A percentile compares a stretch with the other conserved stretches of the same genome.
Conservation (phyloP, 1,140 invertebrate genomes). For the Pseudomyrmex dendroicus region DNA sequence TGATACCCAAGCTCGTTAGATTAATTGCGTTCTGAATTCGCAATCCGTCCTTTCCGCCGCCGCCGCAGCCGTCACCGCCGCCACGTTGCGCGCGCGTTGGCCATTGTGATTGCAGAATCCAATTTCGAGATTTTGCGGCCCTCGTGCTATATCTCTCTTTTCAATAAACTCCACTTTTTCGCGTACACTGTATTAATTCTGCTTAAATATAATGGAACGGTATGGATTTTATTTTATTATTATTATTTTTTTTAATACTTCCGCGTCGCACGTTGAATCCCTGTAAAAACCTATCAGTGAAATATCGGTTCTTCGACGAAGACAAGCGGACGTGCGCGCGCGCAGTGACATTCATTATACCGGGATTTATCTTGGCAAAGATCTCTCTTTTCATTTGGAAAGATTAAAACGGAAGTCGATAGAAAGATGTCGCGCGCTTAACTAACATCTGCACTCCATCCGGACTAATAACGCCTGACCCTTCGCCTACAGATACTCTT, state of each 20-base stretch:
- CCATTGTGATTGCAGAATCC: slow-evolving; percentile 40
- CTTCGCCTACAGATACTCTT: not conserved
- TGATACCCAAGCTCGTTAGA: slow-evolving; percentile 40
- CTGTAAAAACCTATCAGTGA: slow-evolving; percentile 9
- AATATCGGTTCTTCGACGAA: slow-evolving; percentile 28
- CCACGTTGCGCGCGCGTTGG: slow-evolving; percentile 1
- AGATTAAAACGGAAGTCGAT: slow-evolving; percentile 46
- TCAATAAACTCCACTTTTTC: slow-evolving; percentile 7
- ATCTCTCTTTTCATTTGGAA: slow-evolving; percentile 38
- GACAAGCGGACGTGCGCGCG: not conserved
- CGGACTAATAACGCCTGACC: slow-evolving; percentile 15
- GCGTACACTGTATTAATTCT: slow-evolving; percentile 10
- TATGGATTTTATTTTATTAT: not conserved
- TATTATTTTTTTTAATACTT: slow-evolving; percentile 21
- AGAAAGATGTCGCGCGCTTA: not conserved
- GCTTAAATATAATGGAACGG: not conserved
- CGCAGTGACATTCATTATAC: slow-evolving; percentile 40
- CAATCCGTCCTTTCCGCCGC: slow-evolving; percentile 6
- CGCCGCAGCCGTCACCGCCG: not conserved
- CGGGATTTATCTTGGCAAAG: slow-evolving; percentile 34
- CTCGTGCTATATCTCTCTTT: not conserved
- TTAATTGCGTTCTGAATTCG: slow-evolving; percentile 53
- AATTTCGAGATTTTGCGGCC: slow-evolving; percentile 22
- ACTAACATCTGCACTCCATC: not conserved
- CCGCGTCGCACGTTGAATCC: not conserved